phyloP scores from a whole-genome alignment of 2,797 vertebrate genomes.

The Pangasius sanitwongsei region DNA sequence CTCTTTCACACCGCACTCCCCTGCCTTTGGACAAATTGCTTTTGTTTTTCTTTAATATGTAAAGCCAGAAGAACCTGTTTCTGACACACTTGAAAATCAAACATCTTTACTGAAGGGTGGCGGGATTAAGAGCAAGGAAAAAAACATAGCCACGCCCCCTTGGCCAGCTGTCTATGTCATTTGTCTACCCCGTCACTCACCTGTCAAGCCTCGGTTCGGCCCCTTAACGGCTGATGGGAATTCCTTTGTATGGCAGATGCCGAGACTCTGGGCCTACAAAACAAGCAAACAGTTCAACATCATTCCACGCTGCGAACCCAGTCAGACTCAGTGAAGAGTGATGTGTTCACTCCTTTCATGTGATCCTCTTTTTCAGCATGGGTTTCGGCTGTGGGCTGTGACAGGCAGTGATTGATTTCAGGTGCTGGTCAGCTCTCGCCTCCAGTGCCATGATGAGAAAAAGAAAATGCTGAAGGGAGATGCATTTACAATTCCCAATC shows the following conservation, averaged over 20 bases:
- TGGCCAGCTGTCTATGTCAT: slow-evolving; percentile 38
- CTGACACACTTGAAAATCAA: slow-evolving; percentile 19
- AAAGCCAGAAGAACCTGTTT: slow-evolving; percentile 23
- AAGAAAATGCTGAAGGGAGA: slow-evolving; percentile 30
- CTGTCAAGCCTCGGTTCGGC: slow-evolving; percentile 4
- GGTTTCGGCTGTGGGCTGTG: slow-evolving; percentile 16
- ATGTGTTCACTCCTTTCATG: slow-evolving; percentile 32
- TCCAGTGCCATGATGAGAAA: slow-evolving; percentile 32
- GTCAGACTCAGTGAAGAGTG: slow-evolving; percentile 8
- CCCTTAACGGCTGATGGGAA: slow-evolving; percentile 24
- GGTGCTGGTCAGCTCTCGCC: slow-evolving; percentile 24
- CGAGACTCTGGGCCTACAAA: slow-evolving; percentile 20
- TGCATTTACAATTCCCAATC: slow-evolving; percentile 51
- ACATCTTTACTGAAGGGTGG: slow-evolving; percentile 10
- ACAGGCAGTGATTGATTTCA: slow-evolving; percentile 49
- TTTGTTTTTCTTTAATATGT: slow-evolving; percentile 30
- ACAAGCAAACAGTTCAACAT: slow-evolving; percentile 41
- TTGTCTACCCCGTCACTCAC: slow-evolving; percentile 50
- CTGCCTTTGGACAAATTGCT: slow-evolving; percentile 19
- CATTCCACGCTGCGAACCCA: slow-evolving; percentile 23
- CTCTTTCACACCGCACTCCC: background rate
- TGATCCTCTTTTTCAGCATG: slow-evolving; percentile 19
- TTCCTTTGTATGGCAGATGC: slow-evolving; percentile 29
- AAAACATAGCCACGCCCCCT: slow-evolving; percentile 28
- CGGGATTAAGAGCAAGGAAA: slow-evolving; percentile 11